Base-by-base conservation (phyloP, 2,888 invertebrate species). In the Ptilodon capucinus region DNA sequence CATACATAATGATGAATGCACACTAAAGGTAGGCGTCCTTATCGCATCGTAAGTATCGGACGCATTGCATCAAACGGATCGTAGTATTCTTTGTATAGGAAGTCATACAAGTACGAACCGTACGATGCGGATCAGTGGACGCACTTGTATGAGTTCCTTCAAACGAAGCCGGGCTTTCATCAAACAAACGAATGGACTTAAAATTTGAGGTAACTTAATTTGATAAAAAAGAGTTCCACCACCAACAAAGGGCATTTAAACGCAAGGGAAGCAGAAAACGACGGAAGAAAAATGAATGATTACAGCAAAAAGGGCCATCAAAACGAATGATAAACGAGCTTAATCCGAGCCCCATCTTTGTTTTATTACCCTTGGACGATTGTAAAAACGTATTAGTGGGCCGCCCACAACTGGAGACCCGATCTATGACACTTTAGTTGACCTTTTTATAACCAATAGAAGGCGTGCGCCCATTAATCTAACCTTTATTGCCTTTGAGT, bases 221-320 rank as follows among this genome's bases (percentile, higher is more conserved):
- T 77, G 71, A 78, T 79, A 79, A 79, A n/a, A 64, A 80, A 81
- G 77, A 82, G 84, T 83, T 79, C 74, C 67, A 67, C 60, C 61
- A 54, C 71, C 77, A 81, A 85, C 84, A 84, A 86, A 84, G 77
- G 85, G 79, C 84, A 82, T 85, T 86, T 84, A 86, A 86, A 84
- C 77, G 81, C 83, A 83, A 87, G 80, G 84, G 82, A 84, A 86
- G 83, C 81, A 83, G 85, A 86, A 85, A 85, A 86, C 83, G 84
- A 84, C 83, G 83, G 89, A 88, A 86, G 88, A 89, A 87, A 90
- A 91, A 90, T 91, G 90, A 91, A 89, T 88, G 90, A 91, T 91
- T 89, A 88, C 86, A 78, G 86, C 89, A 90, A 90, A 89, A 90
- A 90, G 82, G 86, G 87, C 88, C 83, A 89, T 91, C 89, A 89